Conservation (phyloP, 1,140 invertebrate species). For the Mycetomoellerius zeteki region DNA sequence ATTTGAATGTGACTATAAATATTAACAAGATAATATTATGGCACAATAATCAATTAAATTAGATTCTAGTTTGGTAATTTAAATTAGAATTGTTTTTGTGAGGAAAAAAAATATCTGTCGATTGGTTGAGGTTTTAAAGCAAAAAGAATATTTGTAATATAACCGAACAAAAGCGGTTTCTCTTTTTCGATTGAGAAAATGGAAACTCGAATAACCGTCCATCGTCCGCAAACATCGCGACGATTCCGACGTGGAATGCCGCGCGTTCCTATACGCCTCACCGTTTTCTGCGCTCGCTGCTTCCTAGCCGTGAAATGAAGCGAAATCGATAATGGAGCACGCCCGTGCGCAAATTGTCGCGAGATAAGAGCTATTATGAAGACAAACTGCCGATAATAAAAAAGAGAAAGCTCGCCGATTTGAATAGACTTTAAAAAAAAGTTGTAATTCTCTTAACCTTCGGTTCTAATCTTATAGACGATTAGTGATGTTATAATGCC, state of each 20-base stretch:
- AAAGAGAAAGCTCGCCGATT: slow-evolving; percentile 14
- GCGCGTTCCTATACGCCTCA: slow-evolving; percentile 43
- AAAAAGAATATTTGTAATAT: neutral
- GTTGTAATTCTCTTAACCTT: slow-evolving; percentile 10
- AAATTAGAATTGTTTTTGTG: neutral
- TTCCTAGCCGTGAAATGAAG: slow-evolving; percentile 72
- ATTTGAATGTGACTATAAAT: neutral
- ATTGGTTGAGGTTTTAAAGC: neutral
- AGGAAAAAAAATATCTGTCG: neutral
- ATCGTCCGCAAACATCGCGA: slow-evolving; percentile 63
- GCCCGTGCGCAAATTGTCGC: slow-evolving; percentile 73
- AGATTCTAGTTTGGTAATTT: neutral
- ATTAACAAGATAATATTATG: neutral
- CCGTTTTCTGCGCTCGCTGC: neutral
- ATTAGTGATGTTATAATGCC: slow-evolving; percentile 10
- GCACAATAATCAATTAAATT: neutral
- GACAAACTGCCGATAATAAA: slow-evolving; percentile 70
- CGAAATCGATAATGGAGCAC: slow-evolving; percentile 77
- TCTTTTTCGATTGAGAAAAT: slow-evolving; percentile 47
- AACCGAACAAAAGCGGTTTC: neutral
- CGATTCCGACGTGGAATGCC: slow-evolving; percentile 66
- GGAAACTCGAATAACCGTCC: slow-evolving; percentile 70
- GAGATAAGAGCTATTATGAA: slow-evolving; percentile 75
- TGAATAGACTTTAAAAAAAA: slow-evolving; percentile 24
- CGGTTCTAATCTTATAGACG: neutral